Evolutionary conservation across 2,888 invertebrate species (phyloP).

Genomic region (Chelonus formosanus): DNA sequence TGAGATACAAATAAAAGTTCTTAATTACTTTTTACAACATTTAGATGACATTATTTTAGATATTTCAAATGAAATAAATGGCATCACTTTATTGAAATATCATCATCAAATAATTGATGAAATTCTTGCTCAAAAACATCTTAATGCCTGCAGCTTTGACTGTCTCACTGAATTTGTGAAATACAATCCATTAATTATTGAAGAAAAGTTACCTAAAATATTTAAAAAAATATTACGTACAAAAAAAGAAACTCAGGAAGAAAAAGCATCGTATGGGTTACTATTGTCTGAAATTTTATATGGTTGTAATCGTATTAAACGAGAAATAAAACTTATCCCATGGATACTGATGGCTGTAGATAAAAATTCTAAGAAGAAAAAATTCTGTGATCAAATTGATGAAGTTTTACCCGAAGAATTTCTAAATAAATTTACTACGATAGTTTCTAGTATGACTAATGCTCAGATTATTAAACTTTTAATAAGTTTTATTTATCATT

Average conservation of each 20-base stretch:
- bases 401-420: conserved; percentile 46
- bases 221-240: conserved; percentile 47
- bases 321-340: conserved; percentile 55
- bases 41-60: no score
- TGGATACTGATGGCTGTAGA: conserved; percentile 51
- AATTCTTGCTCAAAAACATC: conserved; percentile 40
- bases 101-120: conserved; percentile 38
- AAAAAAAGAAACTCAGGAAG: conserved; percentile 36
- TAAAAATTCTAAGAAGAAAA: conserved; percentile 26
- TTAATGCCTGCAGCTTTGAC: conserved; percentile 44
- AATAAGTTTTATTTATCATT: conserved; percentile 51
- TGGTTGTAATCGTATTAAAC: conserved; percentile 50
- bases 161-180: conserved; percentile 47
- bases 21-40: no score
- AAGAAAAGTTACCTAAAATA: conserved; percentile 49
- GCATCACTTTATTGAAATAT: no score
- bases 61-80: no score
- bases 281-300: conserved; percentile 50
- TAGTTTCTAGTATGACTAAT: conserved; percentile 46
- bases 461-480: conserved; percentile 49
- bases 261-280: conserved; percentile 39
- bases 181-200: conserved; percentile 56
- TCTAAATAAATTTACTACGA: conserved; percentile 41
- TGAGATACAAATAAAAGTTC: no score
- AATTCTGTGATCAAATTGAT: conserved; percentile 11